Base-by-base conservation (phyloP, 2,113 vertebrate genomes). In the Anoura caudifer region DNA sequence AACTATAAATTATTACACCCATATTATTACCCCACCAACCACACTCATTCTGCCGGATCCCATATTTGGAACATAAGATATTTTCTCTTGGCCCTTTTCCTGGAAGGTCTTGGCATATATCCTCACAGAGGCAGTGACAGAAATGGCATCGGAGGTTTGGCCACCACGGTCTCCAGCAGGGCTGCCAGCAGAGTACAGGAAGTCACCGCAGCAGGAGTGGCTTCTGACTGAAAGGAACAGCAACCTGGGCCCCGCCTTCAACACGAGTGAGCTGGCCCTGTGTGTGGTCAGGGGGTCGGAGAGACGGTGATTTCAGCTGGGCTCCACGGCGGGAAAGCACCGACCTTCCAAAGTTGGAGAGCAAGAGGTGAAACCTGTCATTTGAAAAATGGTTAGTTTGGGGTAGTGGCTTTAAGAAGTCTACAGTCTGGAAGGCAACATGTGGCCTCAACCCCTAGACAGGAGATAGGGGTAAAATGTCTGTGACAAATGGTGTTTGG, bases 351-450 rank as follows among this genome's bases (percentile, higher is more conserved):
- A 1, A 11, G n/a, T 38, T 43, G 69, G 11, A 91, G 56, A 79
- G n/a, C 59, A 77, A 28, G 72, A 24, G 33, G 7, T 31, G 8
- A 81, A 79, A 36, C 7, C 0, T 91, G 61, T 28, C n/a, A n/a
- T 76, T 88, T 90, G 31, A 52, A 67, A 96, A 85, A 77, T 20
- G 38, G n/a, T 47, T 63, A 9, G 5, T 75, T 91, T 93, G 4
- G 41, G n/a, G 4, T 79, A 91, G 50, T 7, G 31, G 7, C 22
- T 84, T 38, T 38, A 70, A 92, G 24, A 73, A 65, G 28, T 81
- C 31, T 22, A 41, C 0, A 82, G 22, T 80, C 19, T 91, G 5
- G 47, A 86, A 83, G 65, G 43, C 38, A 22, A 15, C 61, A 61
- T 22, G 10, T 63, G 54, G 3, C 22, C 7, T 41, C 8, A 15